Base-by-base conservation (phyloP, 2,888 invertebrate species). In the Drosophila ezoana region DNA sequence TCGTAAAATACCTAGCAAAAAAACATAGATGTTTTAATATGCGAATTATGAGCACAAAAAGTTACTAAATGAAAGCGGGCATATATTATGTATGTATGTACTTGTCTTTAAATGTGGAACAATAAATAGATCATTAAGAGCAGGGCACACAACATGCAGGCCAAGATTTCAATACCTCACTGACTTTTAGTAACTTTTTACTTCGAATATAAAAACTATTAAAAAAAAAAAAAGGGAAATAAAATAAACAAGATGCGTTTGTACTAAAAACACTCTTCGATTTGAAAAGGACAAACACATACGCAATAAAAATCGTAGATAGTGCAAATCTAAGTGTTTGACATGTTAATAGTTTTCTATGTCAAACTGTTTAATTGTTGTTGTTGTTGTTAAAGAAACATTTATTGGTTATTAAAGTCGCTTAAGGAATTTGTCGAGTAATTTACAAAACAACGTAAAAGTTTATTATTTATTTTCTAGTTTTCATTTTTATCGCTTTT, bases 41-140 rank as follows among this genome's bases (percentile, higher is more conserved):
- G 81, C 72, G 73, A 76, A 64, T 76, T 69, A 74, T 72, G 75
- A 76, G 68, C 71, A 73, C 79, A 69, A 76, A 83, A 89, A 89
- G 89, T 87, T 89, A 87, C 84, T 79, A 87, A 85, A 73, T 87
- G 71, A 80, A 69, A 79, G 82, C 83, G 66, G 54, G 56, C 76
- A 76, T 48, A 59, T 56, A 56, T 47, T 53, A 59, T 57, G 59
- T 54, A 45, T 32, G 37, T 64, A 72, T 53, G 44, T 38, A 58
- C 43, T 52, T 58, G 44, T 59, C 60, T 72, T 47, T 33, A 73
- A 66, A 77, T 59, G 43, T 67, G 59, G 52, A 72, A 60, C 48
- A 73, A 58, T 44, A 47, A 71, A 58, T 52, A 35, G 14, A 67
- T 67, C 33, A 63, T 69, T 66, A 72, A 64, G 58, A 56, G 79